These are phyloP conservation scores for Balaeniceps rex DNA, from an alignment of 2,113 vertebrate species.

Conservation along the genomic window DNA sequence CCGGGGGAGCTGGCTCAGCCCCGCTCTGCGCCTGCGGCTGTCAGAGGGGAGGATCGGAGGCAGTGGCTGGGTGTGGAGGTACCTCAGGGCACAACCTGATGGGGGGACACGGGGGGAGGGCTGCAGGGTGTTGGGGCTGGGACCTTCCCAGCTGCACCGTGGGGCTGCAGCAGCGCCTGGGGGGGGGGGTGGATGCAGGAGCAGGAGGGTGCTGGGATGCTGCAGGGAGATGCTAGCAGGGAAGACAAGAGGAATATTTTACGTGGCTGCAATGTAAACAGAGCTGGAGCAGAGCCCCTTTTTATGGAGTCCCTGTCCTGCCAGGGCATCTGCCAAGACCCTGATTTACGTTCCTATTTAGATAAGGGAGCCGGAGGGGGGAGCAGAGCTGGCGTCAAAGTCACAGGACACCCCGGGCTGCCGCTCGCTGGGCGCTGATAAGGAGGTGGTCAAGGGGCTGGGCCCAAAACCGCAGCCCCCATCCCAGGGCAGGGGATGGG, in stretches of 20 bases:
- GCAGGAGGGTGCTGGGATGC: slow-evolving; percentile 55
- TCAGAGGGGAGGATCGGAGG: neutral
- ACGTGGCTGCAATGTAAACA: slow-evolving; percentile 86
- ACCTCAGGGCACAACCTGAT: neutral
- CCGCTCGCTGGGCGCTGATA: slow-evolving; percentile 71
- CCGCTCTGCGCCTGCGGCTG: neutral
- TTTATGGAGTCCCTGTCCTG: slow-evolving; percentile 90
- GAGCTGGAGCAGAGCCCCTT: slow-evolving; percentile 79
- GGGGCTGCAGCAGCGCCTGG: neutral
- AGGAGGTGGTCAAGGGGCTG: slow-evolving; percentile 20
- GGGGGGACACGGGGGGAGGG: neutral
- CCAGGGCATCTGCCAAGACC: slow-evolving; percentile 80
- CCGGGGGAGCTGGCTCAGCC: neutral
- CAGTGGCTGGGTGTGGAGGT: neutral
- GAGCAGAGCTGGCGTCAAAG: slow-evolving; percentile 85
- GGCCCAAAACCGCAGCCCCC: neutral
- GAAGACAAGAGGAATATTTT: slow-evolving; percentile 82
- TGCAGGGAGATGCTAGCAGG: slow-evolving; percentile 70
- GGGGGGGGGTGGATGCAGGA: neutral
- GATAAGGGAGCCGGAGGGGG: slow-evolving; percentile 86
- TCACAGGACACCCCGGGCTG: slow-evolving; percentile 79
- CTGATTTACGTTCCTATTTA: slow-evolving; percentile 94
- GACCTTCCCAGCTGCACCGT: neutral
- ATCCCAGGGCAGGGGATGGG: neutral
- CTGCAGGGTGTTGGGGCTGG: neutral